Conservation (phyloP, 2,888 invertebrate species). For the Eledona agricola region DNA sequence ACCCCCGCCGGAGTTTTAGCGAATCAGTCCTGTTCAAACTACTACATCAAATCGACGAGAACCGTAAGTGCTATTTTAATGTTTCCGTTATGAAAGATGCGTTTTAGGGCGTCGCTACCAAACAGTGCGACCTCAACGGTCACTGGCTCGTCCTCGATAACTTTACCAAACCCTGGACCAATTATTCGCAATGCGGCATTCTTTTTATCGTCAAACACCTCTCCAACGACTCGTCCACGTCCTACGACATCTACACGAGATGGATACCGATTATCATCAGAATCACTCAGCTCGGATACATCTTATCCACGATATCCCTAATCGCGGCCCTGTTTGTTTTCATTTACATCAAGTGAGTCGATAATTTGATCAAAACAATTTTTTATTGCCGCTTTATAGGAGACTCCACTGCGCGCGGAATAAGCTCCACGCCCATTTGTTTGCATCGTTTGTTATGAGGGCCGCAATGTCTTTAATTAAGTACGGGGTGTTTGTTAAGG, state of each 20-base stretch:
- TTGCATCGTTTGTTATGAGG: conserved; percentile 71
- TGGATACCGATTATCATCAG: conserved; percentile 66
- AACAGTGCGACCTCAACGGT: conserved; percentile 63
- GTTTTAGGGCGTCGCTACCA: conserved; percentile 61
- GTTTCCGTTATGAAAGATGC: conserved; percentile 14
- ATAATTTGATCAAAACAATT: background rate
- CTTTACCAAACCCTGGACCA: conserved; percentile 61
- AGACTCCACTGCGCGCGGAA: conserved; percentile 73
- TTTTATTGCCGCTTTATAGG: conserved; percentile 59
- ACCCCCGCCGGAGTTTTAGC: conserved; percentile 60
- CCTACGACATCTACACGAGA: conserved; percentile 53
- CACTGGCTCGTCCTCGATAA: conserved; percentile 62
- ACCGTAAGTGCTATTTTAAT: conserved; percentile 39
- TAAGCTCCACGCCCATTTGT: conserved; percentile 72
- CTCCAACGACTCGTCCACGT: conserved; percentile 1
- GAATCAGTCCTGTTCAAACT: conserved; percentile 61
- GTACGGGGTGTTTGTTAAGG: conserved; percentile 66
- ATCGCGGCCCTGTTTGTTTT: conserved; percentile 65
- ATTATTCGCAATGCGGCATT: conserved; percentile 63
- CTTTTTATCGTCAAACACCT: conserved; percentile 28
- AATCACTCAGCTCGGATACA: conserved; percentile 66
- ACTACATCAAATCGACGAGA: conserved; percentile 40
- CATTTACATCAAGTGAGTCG: conserved; percentile 64
- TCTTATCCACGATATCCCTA: conserved; percentile 65
- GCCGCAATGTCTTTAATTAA: conserved; percentile 69